phyloP scores from a whole-genome alignment of 2,113 vertebrate species.

The Clinocottus analis region DNA sequence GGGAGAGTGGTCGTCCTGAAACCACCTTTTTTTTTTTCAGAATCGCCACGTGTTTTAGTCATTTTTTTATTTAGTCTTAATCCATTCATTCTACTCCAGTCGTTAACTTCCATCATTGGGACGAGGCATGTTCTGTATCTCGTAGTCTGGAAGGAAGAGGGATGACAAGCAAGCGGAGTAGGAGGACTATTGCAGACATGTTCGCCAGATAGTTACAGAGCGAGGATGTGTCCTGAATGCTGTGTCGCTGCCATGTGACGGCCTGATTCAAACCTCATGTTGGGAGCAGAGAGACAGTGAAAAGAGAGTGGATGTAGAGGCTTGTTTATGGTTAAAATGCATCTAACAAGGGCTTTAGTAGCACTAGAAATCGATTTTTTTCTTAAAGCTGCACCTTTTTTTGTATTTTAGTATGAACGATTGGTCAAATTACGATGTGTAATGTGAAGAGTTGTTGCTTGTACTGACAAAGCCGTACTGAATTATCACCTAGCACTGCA shows the following conservation, averaged over 20 bases:
- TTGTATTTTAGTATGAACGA: background rate
- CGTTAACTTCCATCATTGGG: slow-evolving; percentile 23
- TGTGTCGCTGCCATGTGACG: slow-evolving; percentile 59
- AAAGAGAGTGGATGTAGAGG: slow-evolving; percentile 23
- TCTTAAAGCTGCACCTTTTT: background rate
- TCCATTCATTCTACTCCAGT: slow-evolving; percentile 33
- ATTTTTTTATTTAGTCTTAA: slow-evolving; percentile 34
- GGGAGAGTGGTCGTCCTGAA: too few relatives aligned
- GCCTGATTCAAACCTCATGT: slow-evolving; percentile 70
- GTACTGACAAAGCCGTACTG: background rate
- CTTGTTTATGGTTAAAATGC: slow-evolving; percentile 10
- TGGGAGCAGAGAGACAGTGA: slow-evolving; percentile 35
- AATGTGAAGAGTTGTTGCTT: background rate
- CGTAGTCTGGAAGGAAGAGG: slow-evolving; percentile 41
- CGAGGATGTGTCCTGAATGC: slow-evolving; percentile 66
- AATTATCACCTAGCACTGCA: background rate
- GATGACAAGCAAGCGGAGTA: slow-evolving; percentile 44
- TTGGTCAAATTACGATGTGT: background rate
- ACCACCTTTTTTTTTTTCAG: too few relatives aligned
- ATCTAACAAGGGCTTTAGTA: background rate
- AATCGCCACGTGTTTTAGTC: too few relatives aligned
- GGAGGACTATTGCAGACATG: slow-evolving; percentile 54
- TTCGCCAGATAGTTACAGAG: slow-evolving; percentile 57
- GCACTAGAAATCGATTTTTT: slow-evolving; percentile 8
- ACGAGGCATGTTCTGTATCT: slow-evolving; percentile 34